Percentiles rank a stretch among this genome's conserved stretches.
Evolutionary conservation across 2,113 vertebrate genomes (phyloP).

Genomic region (Noturus placidus): DNA sequence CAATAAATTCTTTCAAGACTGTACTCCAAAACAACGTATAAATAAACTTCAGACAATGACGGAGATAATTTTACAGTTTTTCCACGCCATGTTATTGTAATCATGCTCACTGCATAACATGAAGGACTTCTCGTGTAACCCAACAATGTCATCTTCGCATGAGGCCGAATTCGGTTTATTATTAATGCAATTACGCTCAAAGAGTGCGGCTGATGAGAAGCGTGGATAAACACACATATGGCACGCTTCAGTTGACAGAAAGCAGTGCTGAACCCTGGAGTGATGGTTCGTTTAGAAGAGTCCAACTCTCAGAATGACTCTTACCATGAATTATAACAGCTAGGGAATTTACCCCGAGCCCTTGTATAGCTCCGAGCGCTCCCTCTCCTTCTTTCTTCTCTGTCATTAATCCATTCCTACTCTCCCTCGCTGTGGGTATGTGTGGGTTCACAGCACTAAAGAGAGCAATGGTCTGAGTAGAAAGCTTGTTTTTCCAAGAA

Average conservation of each 20-base stretch:
- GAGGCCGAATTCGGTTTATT: slow-evolving; percentile 50
- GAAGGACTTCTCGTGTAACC: slow-evolving; percentile 31
- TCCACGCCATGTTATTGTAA: slow-evolving; percentile 20
- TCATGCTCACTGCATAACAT: slow-evolving; percentile 28
- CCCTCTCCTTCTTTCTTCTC: slow-evolving; percentile 4
- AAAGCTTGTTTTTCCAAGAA: slow-evolving; percentile 42
- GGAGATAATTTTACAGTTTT: slow-evolving; percentile 36
- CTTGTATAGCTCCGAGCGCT: slow-evolving; percentile 7
- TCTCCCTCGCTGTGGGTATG: slow-evolving; percentile 4
- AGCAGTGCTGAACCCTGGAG: slow-evolving; percentile 39
- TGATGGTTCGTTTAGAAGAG: slow-evolving; percentile 57
- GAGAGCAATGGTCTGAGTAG: slow-evolving; percentile 34
- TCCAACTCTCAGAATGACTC: slow-evolving; percentile 32
- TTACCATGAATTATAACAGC: slow-evolving; percentile 38
- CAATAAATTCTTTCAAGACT: slow-evolving; percentile 8
- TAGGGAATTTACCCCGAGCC: slow-evolving; percentile 45
- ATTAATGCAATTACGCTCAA: slow-evolving; percentile 51
- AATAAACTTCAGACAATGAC: slow-evolving; percentile 26
- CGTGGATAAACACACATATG: slow-evolving; percentile 42
- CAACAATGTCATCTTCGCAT: slow-evolving; percentile 34
- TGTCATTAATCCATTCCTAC: slow-evolving; percentile 25
- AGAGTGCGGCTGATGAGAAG: slow-evolving; percentile 44
- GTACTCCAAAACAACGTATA: slow-evolving; percentile 25
- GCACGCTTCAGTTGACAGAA: slow-evolving; percentile 45
- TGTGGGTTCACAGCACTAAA: slow-evolving; percentile 32